Evolutionary conservation across 92 coral and sea anemone species (phyloP).

Genomic region (Umimayanthus chanpuru): DNA sequence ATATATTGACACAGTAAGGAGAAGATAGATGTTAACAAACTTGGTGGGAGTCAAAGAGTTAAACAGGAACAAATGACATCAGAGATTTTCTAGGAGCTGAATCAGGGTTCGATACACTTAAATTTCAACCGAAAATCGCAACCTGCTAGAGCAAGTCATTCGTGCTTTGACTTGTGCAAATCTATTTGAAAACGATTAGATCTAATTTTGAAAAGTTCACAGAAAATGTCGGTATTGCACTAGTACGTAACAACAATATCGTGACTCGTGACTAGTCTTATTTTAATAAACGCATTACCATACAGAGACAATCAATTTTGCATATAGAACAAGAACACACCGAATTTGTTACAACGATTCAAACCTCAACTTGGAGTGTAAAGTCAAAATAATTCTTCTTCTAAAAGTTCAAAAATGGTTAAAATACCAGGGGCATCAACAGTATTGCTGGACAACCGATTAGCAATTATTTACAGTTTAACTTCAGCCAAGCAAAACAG

Average conservation of each 20-base stretch:
- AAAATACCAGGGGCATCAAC: too few species aligned
- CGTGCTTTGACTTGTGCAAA: too few species aligned
- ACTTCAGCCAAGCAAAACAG: not conserved
- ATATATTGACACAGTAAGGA: too few species aligned
- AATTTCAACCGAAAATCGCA: too few species aligned
- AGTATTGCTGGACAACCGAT: not conserved
- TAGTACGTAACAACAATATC: not conserved
- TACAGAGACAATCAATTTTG: not conserved
- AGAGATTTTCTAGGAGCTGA: too few species aligned
- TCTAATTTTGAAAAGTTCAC: not conserved
- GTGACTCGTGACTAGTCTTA: not conserved
- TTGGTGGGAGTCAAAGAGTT: too few species aligned
- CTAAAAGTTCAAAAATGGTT: not conserved
- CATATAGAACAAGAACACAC: not conserved
- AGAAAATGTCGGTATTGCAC: not conserved
- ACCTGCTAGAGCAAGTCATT: too few species aligned
- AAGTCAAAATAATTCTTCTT: not conserved
- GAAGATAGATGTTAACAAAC: too few species aligned
- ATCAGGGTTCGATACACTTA: too few species aligned
- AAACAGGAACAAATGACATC: too few species aligned
- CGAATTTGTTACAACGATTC: not conserved
- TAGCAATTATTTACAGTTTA: not conserved
- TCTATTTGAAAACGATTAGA: not conserved
- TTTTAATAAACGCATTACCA: not conserved
- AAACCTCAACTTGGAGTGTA: not conserved